Evolutionary conservation across 2,113 vertebrate species (phyloP), one percentile per base, ranked within the genome.

Genomic region (Podarcis cretensis): DNA sequence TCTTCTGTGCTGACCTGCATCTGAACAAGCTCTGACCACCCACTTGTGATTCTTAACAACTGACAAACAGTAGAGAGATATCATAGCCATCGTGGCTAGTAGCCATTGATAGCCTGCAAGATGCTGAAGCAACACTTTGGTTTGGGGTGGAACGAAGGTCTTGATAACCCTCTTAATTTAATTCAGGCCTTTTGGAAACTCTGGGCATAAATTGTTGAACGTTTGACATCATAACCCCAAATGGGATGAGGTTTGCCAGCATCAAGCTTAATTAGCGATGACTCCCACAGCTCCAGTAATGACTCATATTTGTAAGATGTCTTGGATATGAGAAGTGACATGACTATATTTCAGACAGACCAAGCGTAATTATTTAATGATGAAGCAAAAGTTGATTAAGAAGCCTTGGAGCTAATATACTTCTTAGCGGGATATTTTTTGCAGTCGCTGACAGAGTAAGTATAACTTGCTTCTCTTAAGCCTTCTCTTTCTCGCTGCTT

Each of bases 331-430:
- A 93, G 90, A 95, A 90, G 89, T 93, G 93, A 94, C 91, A 87
- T 86, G 94, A 94, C 84, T 66, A 77, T 77, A 88, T 87, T 65
- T 94, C 91, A 71, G 90, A 95, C 88, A 95, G 90, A 95, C 85
- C 89, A 94, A 89, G 82, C 75, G 77, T 94, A 95, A 96, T 95
- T 95, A 94, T 95, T 96, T 95, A 96, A 96, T 95, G 92, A 95
- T 87, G 91, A 95, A 95, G 90, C 87, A 87, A 95, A 95, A 92
- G 93, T 94, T 95, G 94, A 95, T 95, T 95, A 94, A 91, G 94
- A 95, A 95, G 94, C 94, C 95, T 95, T 92, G 91, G 92, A 94
- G 88, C 92, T 91, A 93, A 93, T 95, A 91, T 35, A 88, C 79
- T 63, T 87, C 87, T 89, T 95, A 86, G 88, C 57, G 65, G 93